Evolutionary conservation across 2,888 invertebrate genomes (phyloP), one percentile per base, ranked within the genome.

Genomic region (Ferdinandea cuprea): DNA sequence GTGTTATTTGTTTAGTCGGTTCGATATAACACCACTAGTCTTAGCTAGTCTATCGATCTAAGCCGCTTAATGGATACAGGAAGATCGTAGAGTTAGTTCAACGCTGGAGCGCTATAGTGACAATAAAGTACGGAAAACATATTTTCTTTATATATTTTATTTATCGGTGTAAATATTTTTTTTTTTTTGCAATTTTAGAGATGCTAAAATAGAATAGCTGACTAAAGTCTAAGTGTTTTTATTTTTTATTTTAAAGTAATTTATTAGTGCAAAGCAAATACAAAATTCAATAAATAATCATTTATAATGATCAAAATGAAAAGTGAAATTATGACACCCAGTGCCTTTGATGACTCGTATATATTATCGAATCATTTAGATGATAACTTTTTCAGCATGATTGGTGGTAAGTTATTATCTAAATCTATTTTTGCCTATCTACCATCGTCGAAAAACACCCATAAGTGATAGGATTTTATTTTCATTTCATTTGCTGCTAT

Each of bases 381-480:
- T 86, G 90, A 90, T 72, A 89, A 90, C 83, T 86, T 91, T 25
- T 81, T 91, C 21, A 89, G 89, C 76, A 89, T 90, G 86, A 90
- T 90, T 86, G 90, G 90, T 90, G 86, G 83, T 83, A 78, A 83
- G 81, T 77, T 13, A 5, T 59, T 35, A 50, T 58, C 35, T 48
- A 30, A 52, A 15, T 65, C n/a, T 44, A 25, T n/a, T 35, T 7
- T 48, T 68, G 46, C 6, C 13, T 19, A 30, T 13, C 25, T 37
- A n/a, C 50, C 17, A 58, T 37, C 68, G 8, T n/a, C 6, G 15
- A 58, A 54, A 74, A 40, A 32, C 13, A 68, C 42, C 25, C 15
- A 42, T 21, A 66, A 32, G 1, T 58, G 40, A 56, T 63, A 69
- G 21, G 13, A 37, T 56, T 56, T 56, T 56, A 35, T 71, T 71